Base-by-base conservation (phyloP, 2,888 invertebrate genomes). In the Rotaria macrura region DNA sequence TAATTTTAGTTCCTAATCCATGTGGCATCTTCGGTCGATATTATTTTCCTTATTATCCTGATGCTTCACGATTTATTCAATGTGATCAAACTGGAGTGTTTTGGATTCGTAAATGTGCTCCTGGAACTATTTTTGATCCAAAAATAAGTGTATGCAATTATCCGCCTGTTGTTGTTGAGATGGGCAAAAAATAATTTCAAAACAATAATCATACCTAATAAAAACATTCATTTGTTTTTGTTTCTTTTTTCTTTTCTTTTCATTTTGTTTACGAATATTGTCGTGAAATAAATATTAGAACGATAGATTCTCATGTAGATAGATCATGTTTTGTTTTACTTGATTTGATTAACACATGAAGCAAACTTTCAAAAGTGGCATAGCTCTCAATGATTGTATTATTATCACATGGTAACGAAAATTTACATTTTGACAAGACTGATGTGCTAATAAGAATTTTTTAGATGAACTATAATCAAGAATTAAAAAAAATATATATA, bases 11-110 rank as follows among this genome's bases (percentile, higher is more conserved):
- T n/a, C 43, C 12, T 43, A 79, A 79, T 79, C 79, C 79, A n/a
- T 79, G 79, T 10, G 79, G 79, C 14, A 43, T n/a, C 0, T 79
- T 4, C n/a, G 79, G 79, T 79, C 79, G 34, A 43, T 79, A 79
- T 14, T 79, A 79, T 79, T 79, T 79, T 79, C 79, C 79, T 43
- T 79, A 79, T 79, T 79, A 79, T 79, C 79, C 79, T 40, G 79
- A 79, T 79, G 25, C 79, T 23, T 38, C 79, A 40, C 79, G 79
- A 79, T 79, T 79, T 43, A 79, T 79, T 79, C 79, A 79, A 79
- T 79, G 79, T 79, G 79, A 79, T 79, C 79, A 79, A 79, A 79
- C 79, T 10, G 79, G 79, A n/a, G 79, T 79, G 3, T 79, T 79
- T 20, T 79, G 79, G 79, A 79, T 79, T 12, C 79, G 79, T 79